Percentiles rank a stretch among this genome's conserved stretches.
Conservation (phyloP, 1,140 invertebrate genomes). For the Polyergus mexicanus region DNA sequence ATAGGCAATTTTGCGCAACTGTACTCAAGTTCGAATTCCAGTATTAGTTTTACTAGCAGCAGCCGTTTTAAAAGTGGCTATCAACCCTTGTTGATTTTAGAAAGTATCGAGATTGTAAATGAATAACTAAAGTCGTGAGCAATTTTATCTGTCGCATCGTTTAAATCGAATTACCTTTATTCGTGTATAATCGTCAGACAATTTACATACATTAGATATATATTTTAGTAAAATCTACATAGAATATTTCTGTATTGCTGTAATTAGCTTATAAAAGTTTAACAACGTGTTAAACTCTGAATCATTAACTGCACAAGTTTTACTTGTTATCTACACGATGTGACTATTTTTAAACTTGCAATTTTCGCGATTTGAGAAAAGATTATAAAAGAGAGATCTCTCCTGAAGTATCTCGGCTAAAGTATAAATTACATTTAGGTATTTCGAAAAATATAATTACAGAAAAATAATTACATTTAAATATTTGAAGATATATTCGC, state of each 20-base stretch:
- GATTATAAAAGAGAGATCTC: constrained; percentile 11
- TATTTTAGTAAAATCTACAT: not conserved
- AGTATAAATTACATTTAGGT: constrained; percentile 34
- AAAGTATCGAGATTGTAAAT: not conserved
- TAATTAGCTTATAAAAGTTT: constrained; percentile 42
- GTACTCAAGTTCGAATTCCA: constrained; percentile 68
- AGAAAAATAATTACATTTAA: constrained; percentile 9
- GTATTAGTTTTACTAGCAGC: constrained; percentile 66
- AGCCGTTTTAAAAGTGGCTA: constrained; percentile 4
- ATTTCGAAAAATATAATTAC: not conserved
- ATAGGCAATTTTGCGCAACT: constrained; percentile 72
- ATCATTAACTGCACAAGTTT: constrained; percentile 41
- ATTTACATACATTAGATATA: not conserved
- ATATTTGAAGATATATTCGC: not conserved
- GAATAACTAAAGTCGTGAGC: constrained; percentile 13
- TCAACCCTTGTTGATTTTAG: not conserved
- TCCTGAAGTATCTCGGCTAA: not conserved
- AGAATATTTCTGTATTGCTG: not conserved
- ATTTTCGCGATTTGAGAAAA: constrained; percentile 7
- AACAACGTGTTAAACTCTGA: constrained; percentile 29
- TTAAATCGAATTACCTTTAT: not conserved
- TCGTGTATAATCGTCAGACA: not conserved
- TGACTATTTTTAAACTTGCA: constrained; percentile 32
- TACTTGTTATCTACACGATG: constrained; percentile 6
- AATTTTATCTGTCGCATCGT: not conserved